Conservation (phyloP, 2,113 vertebrate species). For the Epinephelus lanceolatus region DNA sequence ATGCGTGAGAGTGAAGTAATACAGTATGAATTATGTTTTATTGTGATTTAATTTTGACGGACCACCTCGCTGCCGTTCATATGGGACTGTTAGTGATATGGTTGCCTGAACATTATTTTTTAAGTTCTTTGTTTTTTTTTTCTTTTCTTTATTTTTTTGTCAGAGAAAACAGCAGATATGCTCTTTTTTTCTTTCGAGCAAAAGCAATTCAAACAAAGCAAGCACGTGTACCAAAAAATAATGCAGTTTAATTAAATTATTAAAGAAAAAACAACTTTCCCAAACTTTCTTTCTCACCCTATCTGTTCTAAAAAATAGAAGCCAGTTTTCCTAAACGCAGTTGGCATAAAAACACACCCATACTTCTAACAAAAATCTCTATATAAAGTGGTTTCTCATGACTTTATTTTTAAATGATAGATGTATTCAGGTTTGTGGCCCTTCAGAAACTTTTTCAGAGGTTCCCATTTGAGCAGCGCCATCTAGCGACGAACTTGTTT, state of each 20-base stretch:
- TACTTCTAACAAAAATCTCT: not conserved
- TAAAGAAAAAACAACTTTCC: not conserved
- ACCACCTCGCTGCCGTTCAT: not conserved
- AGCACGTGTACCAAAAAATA: not conserved
- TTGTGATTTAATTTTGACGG: not conserved
- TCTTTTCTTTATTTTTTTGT: not conserved
- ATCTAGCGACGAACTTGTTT: constrained; percentile 69
- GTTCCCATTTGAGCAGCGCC: constrained; percentile 63
- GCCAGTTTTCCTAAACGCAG: not conserved
- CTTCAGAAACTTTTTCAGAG: constrained; percentile 5
- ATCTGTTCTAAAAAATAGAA: not conserved
- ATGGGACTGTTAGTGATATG: not conserved
- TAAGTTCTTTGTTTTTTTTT: not conserved
- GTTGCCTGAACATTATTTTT: not conserved
- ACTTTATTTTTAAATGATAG: constrained; percentile 16
- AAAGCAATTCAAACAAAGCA: not conserved
- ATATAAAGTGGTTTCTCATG: not conserved
- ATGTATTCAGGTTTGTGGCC: constrained; percentile 18
- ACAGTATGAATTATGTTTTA: not conserved
- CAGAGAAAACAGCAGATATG: not conserved
- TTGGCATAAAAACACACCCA: not conserved
- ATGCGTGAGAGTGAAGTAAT: not conserved
- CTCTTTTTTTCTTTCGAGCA: not conserved
- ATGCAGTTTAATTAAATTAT: not conserved
- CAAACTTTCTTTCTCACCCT: not conserved